A percentile compares a stretch with the other conserved stretches of the same genome.
These are phyloP conservation scores for Palaemon carinicauda DNA, from an alignment of 1,140 invertebrate genomes.

Conservation along the genomic window DNA sequence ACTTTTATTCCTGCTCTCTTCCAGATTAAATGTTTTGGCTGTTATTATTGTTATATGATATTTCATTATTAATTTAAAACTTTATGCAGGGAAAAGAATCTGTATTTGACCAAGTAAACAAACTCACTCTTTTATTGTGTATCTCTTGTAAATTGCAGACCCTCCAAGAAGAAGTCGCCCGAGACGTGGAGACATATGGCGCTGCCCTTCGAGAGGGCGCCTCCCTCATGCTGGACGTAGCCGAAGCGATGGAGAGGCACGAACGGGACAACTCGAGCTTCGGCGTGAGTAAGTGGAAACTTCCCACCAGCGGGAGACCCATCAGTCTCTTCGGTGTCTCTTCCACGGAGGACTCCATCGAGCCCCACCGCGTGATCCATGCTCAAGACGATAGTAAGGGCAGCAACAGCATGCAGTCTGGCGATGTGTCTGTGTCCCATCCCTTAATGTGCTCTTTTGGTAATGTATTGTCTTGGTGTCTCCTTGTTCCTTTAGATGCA, in stretches of 20 bases:
- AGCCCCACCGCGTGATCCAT: slow-evolving; percentile 67
- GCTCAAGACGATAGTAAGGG: slow-evolving; percentile 76
- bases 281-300: slow-evolving; percentile 73
- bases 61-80: background rate
- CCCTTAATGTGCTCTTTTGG: slow-evolving; percentile 42
- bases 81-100: too few species aligned
- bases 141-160: slow-evolving; percentile 68
- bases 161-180: slow-evolving; percentile 74
- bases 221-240: slow-evolving; percentile 72
- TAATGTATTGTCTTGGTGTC: slow-evolving; percentile 30
- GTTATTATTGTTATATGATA: background rate
- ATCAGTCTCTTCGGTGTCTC: slow-evolving; percentile 70
- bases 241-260: slow-evolving; percentile 71
- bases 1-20: too few species aligned
- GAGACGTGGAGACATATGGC: slow-evolving; percentile 66
- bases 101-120: background rate
- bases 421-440: slow-evolving; percentile 34
- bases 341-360: slow-evolving; percentile 63
- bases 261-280: slow-evolving; percentile 67
- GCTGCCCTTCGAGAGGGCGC: slow-evolving; percentile 72
- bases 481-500: background rate
- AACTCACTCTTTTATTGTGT: background rate
- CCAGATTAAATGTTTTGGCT: too few species aligned
- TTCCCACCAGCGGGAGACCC: slow-evolving; percentile 74
- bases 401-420: background rate